These are phyloP conservation scores for Neogobius melanostomus DNA, from an alignment of 2,113 vertebrate genomes.

Conservation along the genomic window DNA sequence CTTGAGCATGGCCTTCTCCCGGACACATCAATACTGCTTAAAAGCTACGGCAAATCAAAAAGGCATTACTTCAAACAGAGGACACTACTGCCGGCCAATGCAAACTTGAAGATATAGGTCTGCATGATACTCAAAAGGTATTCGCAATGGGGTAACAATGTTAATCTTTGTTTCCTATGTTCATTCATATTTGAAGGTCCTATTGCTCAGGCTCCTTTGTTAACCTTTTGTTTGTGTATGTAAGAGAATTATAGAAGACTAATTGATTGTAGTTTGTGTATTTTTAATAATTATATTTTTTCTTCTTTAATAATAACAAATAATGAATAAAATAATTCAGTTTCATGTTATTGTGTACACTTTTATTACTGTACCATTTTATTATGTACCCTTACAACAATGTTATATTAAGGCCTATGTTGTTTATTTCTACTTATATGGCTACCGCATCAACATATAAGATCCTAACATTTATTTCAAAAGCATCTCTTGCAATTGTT, in stretches of 20 bases:
- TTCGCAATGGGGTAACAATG: neutral
- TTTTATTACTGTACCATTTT: too few species aligned
- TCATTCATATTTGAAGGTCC: neutral
- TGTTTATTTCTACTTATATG: neutral
- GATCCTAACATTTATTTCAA: neutral
- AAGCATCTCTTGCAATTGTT: too few species aligned
- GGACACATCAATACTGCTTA: conserved; percentile 57
- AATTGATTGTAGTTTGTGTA: too few species aligned
- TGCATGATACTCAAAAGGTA: neutral
- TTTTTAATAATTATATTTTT: too few species aligned
- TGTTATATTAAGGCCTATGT: neutral
- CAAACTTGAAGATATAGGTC: conserved; percentile 1
- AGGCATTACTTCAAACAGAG: conserved; percentile 27
- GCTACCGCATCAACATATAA: neutral
- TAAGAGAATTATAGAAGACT: too few species aligned
- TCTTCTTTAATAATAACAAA: too few species aligned
- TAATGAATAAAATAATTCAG: too few species aligned
- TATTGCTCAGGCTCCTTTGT: neutral
- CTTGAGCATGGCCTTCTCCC: conserved; percentile 55
- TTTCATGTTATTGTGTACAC: too few species aligned
- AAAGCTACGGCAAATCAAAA: conserved; percentile 61
- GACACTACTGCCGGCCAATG: conserved; percentile 17
- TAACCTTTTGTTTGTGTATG: neutral
- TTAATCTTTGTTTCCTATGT: neutral
- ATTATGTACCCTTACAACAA: neutral